A percentile compares a stretch with the other conserved stretches of the same genome.
Evolutionary conservation across 92 coral and sea anemone genomes (phyloP).

Genomic region (Palythoa heliodiscus): DNA sequence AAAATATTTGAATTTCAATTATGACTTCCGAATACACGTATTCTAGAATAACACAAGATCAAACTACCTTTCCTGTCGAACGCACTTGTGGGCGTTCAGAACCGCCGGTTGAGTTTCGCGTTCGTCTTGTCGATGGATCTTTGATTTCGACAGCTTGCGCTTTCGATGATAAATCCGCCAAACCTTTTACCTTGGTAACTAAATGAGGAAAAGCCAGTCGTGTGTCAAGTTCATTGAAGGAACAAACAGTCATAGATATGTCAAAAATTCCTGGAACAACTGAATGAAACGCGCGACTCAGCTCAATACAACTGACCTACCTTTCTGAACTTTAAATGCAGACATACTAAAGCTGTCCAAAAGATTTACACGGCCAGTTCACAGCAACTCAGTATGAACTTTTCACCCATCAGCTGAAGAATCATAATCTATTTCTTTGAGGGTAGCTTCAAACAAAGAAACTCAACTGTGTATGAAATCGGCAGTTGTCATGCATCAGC

Average conservation of each 20-base stretch:
- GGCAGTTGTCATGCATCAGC: conserved; percentile 30
- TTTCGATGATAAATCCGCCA: conserved; percentile 78
- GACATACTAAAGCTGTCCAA: conserved; percentile 63
- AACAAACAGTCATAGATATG: conserved; percentile 7
- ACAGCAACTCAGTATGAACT: conserved; percentile 6
- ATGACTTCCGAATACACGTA: not conserved
- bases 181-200: conserved; percentile 93
- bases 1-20: conserved; percentile 10
- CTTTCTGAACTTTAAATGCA: conserved; percentile 93
- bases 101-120: conserved; percentile 53
- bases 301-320: conserved; percentile 51
- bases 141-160: conserved; percentile 53
- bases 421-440: conserved; percentile 11
- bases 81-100: conserved; percentile 75
- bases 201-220: conserved; percentile 38
- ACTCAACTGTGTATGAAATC: conserved; percentile 28
- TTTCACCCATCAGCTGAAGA: conserved; percentile 10
- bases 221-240: conserved; percentile 4
- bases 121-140: conserved; percentile 58
- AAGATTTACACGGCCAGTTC: conserved; percentile 15
- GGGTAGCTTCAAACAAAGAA: conserved; percentile 11
- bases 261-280: conserved; percentile 20
- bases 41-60: conserved; percentile 11
- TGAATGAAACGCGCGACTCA: not conserved
- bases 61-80: conserved; percentile 49